A percentile compares a stretch with the other conserved stretches of the same genome.
Conservation (phyloP, 2,797 vertebrate genomes). For the Enteromius argenteus region DNA sequence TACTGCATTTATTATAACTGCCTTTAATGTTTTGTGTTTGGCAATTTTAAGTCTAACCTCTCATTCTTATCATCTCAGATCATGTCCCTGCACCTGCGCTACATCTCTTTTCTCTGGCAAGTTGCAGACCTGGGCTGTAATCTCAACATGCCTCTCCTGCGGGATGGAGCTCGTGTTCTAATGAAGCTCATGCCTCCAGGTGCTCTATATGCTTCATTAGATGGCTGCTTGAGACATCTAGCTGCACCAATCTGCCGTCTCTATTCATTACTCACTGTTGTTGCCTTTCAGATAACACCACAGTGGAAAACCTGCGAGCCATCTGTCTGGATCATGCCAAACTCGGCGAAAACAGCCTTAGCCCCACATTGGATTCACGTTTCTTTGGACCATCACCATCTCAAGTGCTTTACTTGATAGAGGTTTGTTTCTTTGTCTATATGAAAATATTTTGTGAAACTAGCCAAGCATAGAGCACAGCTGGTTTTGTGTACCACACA, state of each 20-base stretch:
- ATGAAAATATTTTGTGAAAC: neutral
- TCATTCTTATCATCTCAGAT: constrained; percentile 82
- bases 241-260: constrained; percentile 3
- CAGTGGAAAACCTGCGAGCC: constrained; percentile 95
- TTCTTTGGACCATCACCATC: constrained; percentile 98
- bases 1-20: neutral
- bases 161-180: constrained; percentile 96
- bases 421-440: constrained; percentile 80
- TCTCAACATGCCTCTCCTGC: constrained; percentile 96
- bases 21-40: constrained; percentile 11
- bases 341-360: constrained; percentile 98
- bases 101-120: constrained; percentile 99
- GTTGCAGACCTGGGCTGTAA: constrained; percentile 97
- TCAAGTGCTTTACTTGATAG: constrained; percentile 99
- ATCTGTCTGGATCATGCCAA: constrained; percentile 98
- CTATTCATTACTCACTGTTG: neutral
- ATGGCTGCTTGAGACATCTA: neutral
- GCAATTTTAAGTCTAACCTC: neutral
- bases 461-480: neutral
- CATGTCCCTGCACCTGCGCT: constrained; percentile 98
- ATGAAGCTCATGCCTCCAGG: constrained; percentile 99
- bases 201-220: constrained; percentile 64
- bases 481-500: neutral
- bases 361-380: constrained; percentile 94
- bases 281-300: constrained; percentile 90